Evolutionary conservation across 2,113 vertebrate genomes (phyloP).

Genomic region (Cepphus grylle): DNA sequence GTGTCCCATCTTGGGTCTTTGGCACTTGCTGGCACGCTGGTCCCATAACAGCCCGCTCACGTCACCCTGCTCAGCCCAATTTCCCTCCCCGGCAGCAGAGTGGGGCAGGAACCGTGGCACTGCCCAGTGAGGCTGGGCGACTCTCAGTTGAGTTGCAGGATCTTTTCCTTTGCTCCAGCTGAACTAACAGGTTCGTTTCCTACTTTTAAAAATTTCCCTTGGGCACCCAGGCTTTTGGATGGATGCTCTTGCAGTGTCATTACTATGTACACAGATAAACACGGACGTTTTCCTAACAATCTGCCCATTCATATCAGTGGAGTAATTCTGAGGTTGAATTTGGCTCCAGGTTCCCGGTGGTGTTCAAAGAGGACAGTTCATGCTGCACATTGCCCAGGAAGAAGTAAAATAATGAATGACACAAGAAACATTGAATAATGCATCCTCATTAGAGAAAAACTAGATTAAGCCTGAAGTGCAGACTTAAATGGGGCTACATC

Average conservation of each 20-base stretch:
- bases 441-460: neutral
- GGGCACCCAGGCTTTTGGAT: neutral
- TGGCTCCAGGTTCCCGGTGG: neutral
- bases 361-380: neutral
- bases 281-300: neutral
- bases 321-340: neutral
- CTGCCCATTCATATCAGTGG: neutral
- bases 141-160: neutral
- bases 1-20: neutral
- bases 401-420: neutral
- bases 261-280: neutral
- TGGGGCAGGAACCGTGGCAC: neutral
- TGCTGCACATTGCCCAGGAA: neutral
- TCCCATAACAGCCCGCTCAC: neutral
- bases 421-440: neutral
- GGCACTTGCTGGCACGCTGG: neutral
- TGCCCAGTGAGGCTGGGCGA: neutral
- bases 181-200: neutral
- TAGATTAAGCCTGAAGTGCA: neutral
- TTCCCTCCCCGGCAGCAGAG: fast-evolving
- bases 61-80: neutral
- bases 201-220: neutral
- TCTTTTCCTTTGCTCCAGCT: neutral
- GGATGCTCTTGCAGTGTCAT: neutral
- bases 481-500: neutral